Percentiles rank a stretch among this genome's conserved stretches.
Evolutionary conservation across 2,113 vertebrate genomes (phyloP).

Genomic region (Pogonocichla stellata): DNA sequence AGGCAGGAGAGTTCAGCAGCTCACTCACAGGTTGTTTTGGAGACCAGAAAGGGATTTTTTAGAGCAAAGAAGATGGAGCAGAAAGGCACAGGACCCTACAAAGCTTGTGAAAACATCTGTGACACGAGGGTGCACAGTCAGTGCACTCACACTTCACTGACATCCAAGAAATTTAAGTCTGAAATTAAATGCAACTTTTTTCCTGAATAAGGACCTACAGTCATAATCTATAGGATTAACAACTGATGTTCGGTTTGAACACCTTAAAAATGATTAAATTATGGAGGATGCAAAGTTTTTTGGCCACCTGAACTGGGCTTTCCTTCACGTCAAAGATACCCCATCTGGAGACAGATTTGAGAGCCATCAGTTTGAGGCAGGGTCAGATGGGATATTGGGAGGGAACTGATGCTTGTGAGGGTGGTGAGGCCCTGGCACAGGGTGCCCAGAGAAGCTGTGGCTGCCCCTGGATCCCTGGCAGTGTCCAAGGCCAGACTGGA

Average conservation of each 20-base stretch:
- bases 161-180: background rate
- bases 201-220: background rate
- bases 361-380: background rate
- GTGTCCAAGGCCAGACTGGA: background rate
- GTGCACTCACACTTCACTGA: background rate
- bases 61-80: background rate
- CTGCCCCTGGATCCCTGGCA: background rate
- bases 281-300: background rate
- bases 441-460: background rate
- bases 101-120: background rate
- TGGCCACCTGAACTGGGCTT: background rate
- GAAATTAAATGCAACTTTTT: background rate
- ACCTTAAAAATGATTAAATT: background rate
- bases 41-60: background rate
- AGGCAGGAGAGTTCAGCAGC: background rate
- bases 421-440: background rate
- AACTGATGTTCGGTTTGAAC: background rate
- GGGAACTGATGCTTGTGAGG: accelerated
- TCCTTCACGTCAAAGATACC: background rate
- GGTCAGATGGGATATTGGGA: too few relatives aligned
- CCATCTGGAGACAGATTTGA: background rate
- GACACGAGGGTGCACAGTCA: background rate
- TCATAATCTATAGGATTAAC: background rate
- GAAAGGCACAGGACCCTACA: background rate
- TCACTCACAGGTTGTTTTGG: background rate